A percentile compares a stretch with the other conserved stretches of the same genome.
Conservation (phyloP, 2,888 invertebrate genomes). For the Euproctis similis region DNA sequence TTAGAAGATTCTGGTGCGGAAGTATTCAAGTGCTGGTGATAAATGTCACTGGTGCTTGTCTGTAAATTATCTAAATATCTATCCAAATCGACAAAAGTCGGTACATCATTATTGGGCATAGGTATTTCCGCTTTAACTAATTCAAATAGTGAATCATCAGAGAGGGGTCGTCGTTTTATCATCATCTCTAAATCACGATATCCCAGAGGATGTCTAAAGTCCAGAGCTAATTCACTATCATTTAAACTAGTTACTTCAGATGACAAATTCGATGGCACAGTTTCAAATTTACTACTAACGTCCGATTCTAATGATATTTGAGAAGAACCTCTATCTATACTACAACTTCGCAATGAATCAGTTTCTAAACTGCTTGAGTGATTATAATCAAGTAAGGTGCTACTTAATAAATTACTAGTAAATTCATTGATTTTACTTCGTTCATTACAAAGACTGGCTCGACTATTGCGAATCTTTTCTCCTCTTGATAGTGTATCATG, state of each 20-base stretch:
- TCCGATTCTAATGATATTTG: slow-evolving; percentile 66
- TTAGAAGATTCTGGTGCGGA: slow-evolving; percentile 28
- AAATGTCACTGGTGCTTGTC: slow-evolving; percentile 44
- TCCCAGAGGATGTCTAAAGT: slow-evolving; percentile 63
- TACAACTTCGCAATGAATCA: slow-evolving; percentile 62
- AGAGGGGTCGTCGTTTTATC: slow-evolving; percentile 82
- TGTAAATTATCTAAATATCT: slow-evolving; percentile 80
- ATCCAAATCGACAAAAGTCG: slow-evolving; percentile 79
- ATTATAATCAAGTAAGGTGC: slow-evolving; percentile 50
- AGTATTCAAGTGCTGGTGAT: slow-evolving; percentile 25
- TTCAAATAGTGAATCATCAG: slow-evolving; percentile 84
- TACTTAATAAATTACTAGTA: slow-evolving; percentile 38
- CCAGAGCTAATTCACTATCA: slow-evolving; percentile 68
- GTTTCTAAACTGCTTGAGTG: slow-evolving; percentile 54
- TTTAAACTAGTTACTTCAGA: slow-evolving; percentile 61
- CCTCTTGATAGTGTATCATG: slow-evolving; percentile 70
- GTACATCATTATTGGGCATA: slow-evolving; percentile 54
- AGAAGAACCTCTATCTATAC: slow-evolving; percentile 64
- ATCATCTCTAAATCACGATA: slow-evolving; percentile 76
- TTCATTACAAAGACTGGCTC: slow-evolving; percentile 59
- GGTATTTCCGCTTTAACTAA: slow-evolving; percentile 77
- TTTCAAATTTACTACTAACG: slow-evolving; percentile 68
- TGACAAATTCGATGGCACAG: slow-evolving; percentile 54
- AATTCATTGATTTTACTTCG: slow-evolving; percentile 43
- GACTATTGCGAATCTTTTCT: slow-evolving; percentile 64